These are phyloP conservation scores for Pantelozetes paolii DNA, from an alignment of 2,888 invertebrate genomes.

Conservation along the genomic window DNA sequence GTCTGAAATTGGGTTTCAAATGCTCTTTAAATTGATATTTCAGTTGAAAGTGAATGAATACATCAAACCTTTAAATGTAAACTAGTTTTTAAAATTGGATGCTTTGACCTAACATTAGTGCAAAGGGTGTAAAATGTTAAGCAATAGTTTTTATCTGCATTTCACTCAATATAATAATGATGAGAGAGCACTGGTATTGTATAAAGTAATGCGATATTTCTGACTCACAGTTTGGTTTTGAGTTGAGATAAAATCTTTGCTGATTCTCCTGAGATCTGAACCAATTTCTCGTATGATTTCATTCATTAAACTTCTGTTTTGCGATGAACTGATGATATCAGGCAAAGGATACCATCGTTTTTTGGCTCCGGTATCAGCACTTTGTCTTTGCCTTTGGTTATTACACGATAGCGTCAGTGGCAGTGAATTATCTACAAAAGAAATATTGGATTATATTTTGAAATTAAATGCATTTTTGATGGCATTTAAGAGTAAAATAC, in stretches of 20 bases:
- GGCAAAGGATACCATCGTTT: conserved; percentile 14
- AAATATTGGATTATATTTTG: background rate
- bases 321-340: conserved; percentile 33
- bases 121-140: background rate
- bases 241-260: conserved; percentile 31
- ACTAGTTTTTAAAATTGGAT: background rate
- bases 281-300: conserved; percentile 34
- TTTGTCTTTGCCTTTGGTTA: conserved; percentile 9
- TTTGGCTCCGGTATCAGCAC: conserved; percentile 5
- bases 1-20: conserved; percentile 16
- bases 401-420: background rate
- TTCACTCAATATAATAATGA: background rate
- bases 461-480: conserved; percentile 2
- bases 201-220: conserved; percentile 15
- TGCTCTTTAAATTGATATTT: background rate
- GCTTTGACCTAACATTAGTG: background rate
- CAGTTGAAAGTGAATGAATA: conserved; percentile 9
- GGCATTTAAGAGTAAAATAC: background rate
- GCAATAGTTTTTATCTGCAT: background rate
- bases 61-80: background rate
- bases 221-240: conserved; percentile 17
- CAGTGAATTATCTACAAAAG: background rate
- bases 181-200: background rate
- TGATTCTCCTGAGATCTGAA: conserved; percentile 31
- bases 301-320: conserved; percentile 16